These are phyloP conservation scores for Xiphophorus birchmanni DNA, from an alignment of 2,797 vertebrate species.

Conservation along the genomic window DNA sequence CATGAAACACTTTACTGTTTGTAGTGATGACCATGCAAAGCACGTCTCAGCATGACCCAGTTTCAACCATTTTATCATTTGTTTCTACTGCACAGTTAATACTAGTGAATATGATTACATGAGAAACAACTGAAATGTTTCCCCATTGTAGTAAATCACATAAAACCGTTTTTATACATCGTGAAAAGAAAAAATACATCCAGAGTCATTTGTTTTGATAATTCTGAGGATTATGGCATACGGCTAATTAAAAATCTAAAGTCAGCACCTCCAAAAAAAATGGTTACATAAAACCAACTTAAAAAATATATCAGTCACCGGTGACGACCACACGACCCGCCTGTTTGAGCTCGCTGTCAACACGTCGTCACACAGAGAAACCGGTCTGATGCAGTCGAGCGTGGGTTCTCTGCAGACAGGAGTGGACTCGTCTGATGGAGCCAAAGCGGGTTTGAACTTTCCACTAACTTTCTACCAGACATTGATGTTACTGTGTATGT, in stretches of 20 bases:
- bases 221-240: slow-evolving; percentile 3
- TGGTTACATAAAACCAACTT: neutral
- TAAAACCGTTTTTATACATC: neutral
- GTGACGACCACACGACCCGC: slow-evolving; percentile 29
- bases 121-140: neutral
- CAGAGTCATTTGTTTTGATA: neutral
- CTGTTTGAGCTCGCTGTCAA: slow-evolving; percentile 62
- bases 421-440: slow-evolving; percentile 18
- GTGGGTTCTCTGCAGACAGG: slow-evolving; percentile 29
- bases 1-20: slow-evolving; percentile 12
- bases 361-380: slow-evolving; percentile 18
- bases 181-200: neutral
- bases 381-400: slow-evolving; percentile 25
- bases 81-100: neutral
- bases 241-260: neutral
- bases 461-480: slow-evolving; percentile 62
- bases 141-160: neutral
- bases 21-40: slow-evolving; percentile 25
- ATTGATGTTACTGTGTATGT: neutral
- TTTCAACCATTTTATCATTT: neutral
- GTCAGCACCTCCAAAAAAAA: neutral
- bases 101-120: neutral
- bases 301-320: neutral
- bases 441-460: slow-evolving; percentile 16
- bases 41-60: slow-evolving; percentile 6